These are phyloP conservation scores for Scaptomyza reducta DNA, from an alignment of 2,888 invertebrate genomes.

Conservation along the genomic window DNA sequence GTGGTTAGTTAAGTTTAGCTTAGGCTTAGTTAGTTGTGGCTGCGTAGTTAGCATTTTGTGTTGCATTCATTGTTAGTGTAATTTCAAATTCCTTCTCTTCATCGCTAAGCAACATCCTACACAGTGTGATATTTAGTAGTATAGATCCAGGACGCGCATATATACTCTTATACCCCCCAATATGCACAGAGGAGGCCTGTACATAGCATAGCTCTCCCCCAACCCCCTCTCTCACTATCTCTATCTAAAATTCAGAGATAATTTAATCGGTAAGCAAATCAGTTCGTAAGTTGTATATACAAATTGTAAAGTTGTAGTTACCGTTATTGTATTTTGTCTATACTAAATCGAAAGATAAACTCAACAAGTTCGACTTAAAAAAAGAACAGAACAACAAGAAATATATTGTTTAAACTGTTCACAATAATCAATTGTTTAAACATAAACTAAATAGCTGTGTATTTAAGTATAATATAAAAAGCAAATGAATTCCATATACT, in stretches of 20 bases:
- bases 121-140: slow-evolving; percentile 84
- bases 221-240: background rate
- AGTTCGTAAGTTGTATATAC: slow-evolving; percentile 61
- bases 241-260: background rate
- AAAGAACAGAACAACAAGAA: slow-evolving; percentile 3
- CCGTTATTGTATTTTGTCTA: slow-evolving; percentile 72
- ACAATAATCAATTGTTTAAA: slow-evolving; percentile 22
- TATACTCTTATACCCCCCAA: slow-evolving; percentile 18
- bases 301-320: slow-evolving; percentile 69
- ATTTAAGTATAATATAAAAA: slow-evolving; percentile 36
- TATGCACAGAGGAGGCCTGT: slow-evolving; percentile 45
- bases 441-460: slow-evolving; percentile 32
- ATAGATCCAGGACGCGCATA: slow-evolving; percentile 69
- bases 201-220: slow-evolving; percentile 40
- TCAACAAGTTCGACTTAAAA: slow-evolving; percentile 41
- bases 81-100: slow-evolving; percentile 57
- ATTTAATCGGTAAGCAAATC: slow-evolving; percentile 11
- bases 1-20: slow-evolving; percentile 31
- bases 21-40: slow-evolving; percentile 28
- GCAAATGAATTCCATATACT: slow-evolving; percentile 35
- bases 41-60: slow-evolving; percentile 58
- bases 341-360: slow-evolving; percentile 24
- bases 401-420: slow-evolving; percentile 53
- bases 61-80: slow-evolving; percentile 60
- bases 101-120: slow-evolving; percentile 82